These are phyloP conservation scores for Trissolcus basalis DNA, from an alignment of 1,140 invertebrate species.

Conservation along the genomic window DNA sequence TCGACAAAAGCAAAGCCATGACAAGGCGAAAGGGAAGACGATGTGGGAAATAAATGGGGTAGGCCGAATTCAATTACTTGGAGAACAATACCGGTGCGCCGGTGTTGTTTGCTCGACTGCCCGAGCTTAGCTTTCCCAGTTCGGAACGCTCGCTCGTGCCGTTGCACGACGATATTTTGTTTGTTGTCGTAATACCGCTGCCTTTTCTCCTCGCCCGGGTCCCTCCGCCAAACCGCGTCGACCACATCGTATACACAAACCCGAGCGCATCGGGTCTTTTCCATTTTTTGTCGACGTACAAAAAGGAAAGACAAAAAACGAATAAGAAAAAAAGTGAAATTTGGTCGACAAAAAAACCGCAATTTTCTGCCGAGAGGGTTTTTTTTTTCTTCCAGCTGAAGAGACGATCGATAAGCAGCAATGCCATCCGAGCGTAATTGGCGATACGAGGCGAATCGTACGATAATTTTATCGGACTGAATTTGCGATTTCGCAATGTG, in stretches of 20 bases:
- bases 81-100: slow-evolving; percentile 73
- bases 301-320: slow-evolving; percentile 7
- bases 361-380: slow-evolving; percentile 30
- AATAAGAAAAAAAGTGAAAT: too few relatives aligned
- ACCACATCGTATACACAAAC: too few relatives aligned
- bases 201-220: slow-evolving; percentile 37
- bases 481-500: slow-evolving; percentile 51
- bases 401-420: slow-evolving; percentile 50
- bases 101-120: slow-evolving; percentile 73
- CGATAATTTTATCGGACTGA: slow-evolving; percentile 54
- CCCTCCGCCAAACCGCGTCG: too few relatives aligned
- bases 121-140: slow-evolving; percentile 69
- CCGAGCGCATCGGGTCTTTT: slow-evolving; percentile 4
- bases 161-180: slow-evolving; percentile 72
- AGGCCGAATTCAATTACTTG: slow-evolving; percentile 75
- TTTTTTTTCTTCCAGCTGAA: slow-evolving; percentile 4
- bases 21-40: slow-evolving; percentile 49
- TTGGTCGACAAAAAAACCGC: slow-evolving; percentile 12
- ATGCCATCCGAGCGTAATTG: slow-evolving; percentile 52
- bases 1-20: slow-evolving; percentile 32
- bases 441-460: slow-evolving; percentile 36
- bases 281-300: neutral
- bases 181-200: slow-evolving; percentile 68
- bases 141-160: slow-evolving; percentile 66
- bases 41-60: slow-evolving; percentile 38